Percentiles rank a stretch among this genome's conserved stretches.
Evolutionary conservation across 2,797 vertebrate genomes (phyloP).

Genomic region (Micropoecilia bifurca): DNA sequence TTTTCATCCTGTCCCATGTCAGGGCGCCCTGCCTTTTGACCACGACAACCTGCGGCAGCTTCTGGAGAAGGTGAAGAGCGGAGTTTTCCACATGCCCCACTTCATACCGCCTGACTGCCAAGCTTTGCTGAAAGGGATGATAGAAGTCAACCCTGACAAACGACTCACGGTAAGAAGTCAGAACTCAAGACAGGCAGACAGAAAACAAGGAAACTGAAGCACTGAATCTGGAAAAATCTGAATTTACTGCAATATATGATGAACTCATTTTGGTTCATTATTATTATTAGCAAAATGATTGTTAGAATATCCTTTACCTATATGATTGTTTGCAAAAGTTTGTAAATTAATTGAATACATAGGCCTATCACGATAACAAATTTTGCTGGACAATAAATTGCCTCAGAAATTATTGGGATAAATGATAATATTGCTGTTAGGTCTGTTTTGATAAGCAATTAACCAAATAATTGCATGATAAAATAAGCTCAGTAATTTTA

Average conservation of each 20-base stretch:
- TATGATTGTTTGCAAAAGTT: not conserved
- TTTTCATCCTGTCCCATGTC: not conserved
- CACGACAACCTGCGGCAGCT: slow-evolving; percentile 93
- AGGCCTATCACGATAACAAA: not conserved
- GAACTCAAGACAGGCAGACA: not conserved
- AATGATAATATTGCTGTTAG: not conserved
- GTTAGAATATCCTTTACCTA: not conserved
- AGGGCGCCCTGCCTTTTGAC: slow-evolving; percentile 93
- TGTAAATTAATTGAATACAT: not conserved
- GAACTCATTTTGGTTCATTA: not conserved
- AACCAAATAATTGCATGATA: too few relatives aligned
- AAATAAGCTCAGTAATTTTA: too few relatives aligned
- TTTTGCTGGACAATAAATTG: too few relatives aligned
- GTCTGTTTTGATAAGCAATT: too few relatives aligned
- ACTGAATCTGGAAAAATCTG: not conserved
- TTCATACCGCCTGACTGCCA: slow-evolving; percentile 93
- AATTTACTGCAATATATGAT: not conserved
- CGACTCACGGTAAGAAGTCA: slow-evolving; percentile 85
- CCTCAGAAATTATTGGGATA: too few relatives aligned
- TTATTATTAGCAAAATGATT: not conserved
- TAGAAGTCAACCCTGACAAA: slow-evolving; percentile 91
- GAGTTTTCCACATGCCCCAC: slow-evolving; percentile 94
- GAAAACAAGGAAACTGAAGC: not conserved
- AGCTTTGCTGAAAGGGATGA: slow-evolving; percentile 89
- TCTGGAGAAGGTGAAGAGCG: slow-evolving; percentile 93